Conservation (phyloP, 23 tunicate genomes). For the Ascidia mentula region DNA sequence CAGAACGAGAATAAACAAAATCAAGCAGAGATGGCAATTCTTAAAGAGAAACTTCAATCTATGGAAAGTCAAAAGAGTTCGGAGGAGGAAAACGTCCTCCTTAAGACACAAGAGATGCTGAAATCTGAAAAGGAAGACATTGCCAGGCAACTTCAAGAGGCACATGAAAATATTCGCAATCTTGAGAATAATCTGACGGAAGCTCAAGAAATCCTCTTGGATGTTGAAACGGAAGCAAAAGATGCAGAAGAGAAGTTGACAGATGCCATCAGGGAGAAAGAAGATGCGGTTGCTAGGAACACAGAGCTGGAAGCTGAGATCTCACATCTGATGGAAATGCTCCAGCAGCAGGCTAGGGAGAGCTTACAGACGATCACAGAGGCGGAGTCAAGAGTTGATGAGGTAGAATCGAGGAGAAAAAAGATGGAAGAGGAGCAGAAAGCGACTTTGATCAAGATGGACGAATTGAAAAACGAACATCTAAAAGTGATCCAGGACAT, state of each 20-base stretch:
- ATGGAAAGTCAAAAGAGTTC: background rate
- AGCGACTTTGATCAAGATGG: conserved; percentile 27
- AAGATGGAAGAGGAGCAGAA: conserved; percentile 45
- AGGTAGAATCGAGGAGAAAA: conserved; percentile 26
- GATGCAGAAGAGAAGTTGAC: background rate
- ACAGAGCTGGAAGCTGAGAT: conserved; percentile 14
- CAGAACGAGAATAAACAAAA: no score
- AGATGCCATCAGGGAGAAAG: background rate
- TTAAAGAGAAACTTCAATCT: no score
- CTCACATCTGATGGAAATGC: conserved; percentile 4
- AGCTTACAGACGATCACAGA: background rate
- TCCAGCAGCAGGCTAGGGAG: conserved; percentile 19
- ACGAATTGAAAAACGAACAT: conserved; percentile 8
- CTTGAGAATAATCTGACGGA: background rate
- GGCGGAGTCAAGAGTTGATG: conserved; percentile 11
- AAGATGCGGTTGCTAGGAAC: background rate
- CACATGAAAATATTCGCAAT: background rate
- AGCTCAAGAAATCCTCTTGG: background rate
- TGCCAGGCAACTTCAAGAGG: background rate
- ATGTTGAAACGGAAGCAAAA: conserved; percentile 4
- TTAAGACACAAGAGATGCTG: background rate
- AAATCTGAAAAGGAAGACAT: background rate
- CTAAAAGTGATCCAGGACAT: conserved; percentile 3
- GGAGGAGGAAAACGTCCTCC: background rate
- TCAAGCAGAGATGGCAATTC: no score